Conservation (phyloP, 2,113 vertebrate genomes). For the Rhinichthys klamathensis region DNA sequence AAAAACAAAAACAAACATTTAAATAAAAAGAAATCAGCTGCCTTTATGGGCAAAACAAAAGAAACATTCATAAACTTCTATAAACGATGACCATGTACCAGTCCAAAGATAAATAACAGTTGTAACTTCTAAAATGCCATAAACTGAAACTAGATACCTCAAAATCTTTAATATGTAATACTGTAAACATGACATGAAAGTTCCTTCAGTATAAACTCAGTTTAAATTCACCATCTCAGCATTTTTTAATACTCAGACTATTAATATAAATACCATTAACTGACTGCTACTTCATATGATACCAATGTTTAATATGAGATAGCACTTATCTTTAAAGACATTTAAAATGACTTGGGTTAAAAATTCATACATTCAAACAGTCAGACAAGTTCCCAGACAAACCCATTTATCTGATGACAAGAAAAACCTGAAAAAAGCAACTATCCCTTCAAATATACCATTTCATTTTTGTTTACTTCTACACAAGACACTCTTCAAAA, state of each 20-base stretch:
- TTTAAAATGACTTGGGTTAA: constrained; percentile 53
- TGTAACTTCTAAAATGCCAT: constrained; percentile 51
- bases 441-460: constrained; percentile 27
- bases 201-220: constrained; percentile 37
- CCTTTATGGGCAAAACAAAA: constrained; percentile 57
- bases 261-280: constrained; percentile 53
- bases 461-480: constrained; percentile 30
- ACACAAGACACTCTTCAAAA: constrained; percentile 50
- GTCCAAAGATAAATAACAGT: constrained; percentile 46
- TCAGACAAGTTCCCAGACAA: constrained; percentile 35
- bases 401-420: constrained; percentile 43
- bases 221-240: constrained; percentile 47
- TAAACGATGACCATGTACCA: constrained; percentile 46
- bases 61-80: constrained; percentile 47
- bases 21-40: constrained; percentile 56
- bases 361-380: constrained; percentile 51
- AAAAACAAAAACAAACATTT: constrained; percentile 46
- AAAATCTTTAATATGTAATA: constrained; percentile 44
- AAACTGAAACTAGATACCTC: constrained; percentile 47
- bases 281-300: constrained; percentile 49
- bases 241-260: constrained; percentile 44
- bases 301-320: constrained; percentile 46
- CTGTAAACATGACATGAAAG: constrained; percentile 61
- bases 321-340: constrained; percentile 50
- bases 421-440: constrained; percentile 45